phyloP scores from a whole-genome alignment of 2,888 invertebrate species.

The Corbicula japonica region DNA sequence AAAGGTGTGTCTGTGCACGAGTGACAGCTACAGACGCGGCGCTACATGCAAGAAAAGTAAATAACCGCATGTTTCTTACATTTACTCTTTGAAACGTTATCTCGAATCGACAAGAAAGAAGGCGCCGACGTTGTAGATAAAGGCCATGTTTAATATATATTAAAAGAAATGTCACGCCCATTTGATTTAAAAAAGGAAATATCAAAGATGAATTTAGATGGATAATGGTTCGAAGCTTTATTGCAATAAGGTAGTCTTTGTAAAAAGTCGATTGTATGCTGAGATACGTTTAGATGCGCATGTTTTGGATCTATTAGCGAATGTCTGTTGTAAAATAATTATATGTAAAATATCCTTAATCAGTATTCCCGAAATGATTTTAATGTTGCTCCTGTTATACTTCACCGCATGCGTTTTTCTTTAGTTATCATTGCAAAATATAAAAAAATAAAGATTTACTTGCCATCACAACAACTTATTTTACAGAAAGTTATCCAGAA shows the following conservation, averaged over 20 bases:
- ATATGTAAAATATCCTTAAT: background rate
- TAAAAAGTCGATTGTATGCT: too few species aligned
- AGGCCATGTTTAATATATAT: background rate
- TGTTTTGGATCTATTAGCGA: too few species aligned
- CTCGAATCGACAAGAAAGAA: background rate
- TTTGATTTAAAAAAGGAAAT: too few species aligned
- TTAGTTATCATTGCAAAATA: background rate
- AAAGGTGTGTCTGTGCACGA: slow-evolving; percentile 48
- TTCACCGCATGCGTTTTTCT: background rate
- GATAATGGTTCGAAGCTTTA: too few species aligned
- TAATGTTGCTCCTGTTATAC: background rate
- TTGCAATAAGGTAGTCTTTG: too few species aligned
- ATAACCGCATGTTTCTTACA: background rate
- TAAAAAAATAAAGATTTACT: background rate
- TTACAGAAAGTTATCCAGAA: slow-evolving; percentile 55
- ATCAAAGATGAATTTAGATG: too few species aligned
- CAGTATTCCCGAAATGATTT: background rate
- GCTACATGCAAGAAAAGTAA: slow-evolving; percentile 60
- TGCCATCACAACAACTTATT: background rate
- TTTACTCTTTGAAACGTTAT: background rate
- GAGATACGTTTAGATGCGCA: too few species aligned
- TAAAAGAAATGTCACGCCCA: too few species aligned
- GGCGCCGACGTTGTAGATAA: background rate
- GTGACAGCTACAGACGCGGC: slow-evolving; percentile 52
- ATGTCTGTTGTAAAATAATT: too few species aligned